phyloP scores from a whole-genome alignment of 2,113 vertebrate species.

The Zosterops lateralis region DNA sequence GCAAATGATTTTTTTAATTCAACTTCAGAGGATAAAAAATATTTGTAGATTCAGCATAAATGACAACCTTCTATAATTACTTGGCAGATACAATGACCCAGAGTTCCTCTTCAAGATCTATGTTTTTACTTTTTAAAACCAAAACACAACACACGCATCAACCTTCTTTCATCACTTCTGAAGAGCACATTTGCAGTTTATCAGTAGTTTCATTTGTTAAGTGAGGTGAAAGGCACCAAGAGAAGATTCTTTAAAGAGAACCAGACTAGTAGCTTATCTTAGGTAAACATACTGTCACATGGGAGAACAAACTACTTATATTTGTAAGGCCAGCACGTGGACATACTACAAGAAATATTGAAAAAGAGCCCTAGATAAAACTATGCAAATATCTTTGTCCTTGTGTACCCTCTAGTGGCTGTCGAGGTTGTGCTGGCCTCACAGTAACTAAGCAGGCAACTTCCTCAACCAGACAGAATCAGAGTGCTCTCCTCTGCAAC shows the following conservation, averaged over 20 bases:
- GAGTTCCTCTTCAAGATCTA: background rate
- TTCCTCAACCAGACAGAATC: background rate
- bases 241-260: background rate
- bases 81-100: background rate
- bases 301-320: background rate
- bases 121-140: background rate
- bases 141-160: background rate
- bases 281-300: background rate
- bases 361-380: background rate
- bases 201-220: background rate
- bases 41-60: background rate
- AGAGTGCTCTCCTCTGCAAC: background rate
- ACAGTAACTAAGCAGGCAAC: background rate
- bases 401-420: slow-evolving; percentile 47
- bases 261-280: slow-evolving; percentile 31
- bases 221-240: background rate
- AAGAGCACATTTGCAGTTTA: background rate
- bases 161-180: background rate
- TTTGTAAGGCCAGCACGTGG: background rate
- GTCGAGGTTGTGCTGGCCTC: background rate
- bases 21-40: background rate
- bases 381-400: background rate
- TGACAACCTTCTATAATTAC: background rate
- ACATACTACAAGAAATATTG: background rate
- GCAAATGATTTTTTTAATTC: background rate